Evolutionary conservation across 1,140 invertebrate species (phyloP).

Genomic region (Sesamia nonagrioides): DNA sequence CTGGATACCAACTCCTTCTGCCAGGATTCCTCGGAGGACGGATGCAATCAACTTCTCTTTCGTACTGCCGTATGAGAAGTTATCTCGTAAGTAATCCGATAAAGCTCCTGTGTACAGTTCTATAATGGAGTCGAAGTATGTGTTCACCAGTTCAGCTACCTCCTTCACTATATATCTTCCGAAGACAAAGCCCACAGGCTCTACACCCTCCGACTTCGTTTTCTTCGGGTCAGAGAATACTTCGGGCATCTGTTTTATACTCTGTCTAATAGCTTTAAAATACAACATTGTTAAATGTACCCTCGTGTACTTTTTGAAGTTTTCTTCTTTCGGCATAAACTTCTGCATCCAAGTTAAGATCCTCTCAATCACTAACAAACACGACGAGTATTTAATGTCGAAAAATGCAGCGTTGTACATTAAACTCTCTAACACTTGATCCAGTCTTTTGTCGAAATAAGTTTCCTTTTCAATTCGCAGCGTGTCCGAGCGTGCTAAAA

Average conservation of each 20-base stretch:
- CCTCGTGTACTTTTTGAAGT: conserved; percentile 61
- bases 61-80: conserved; percentile 47
- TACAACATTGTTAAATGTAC: conserved; percentile 73
- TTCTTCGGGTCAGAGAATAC: conserved; percentile 55
- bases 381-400: conserved; percentile 56
- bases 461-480: background rate
- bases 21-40: conserved; percentile 63
- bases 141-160: conserved; percentile 59
- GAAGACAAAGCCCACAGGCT: conserved; percentile 63
- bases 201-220: conserved; percentile 57
- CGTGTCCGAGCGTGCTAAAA: conserved; percentile 52
- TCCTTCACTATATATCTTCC: conserved; percentile 69
- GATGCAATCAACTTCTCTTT: conserved; percentile 51
- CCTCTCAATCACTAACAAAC: conserved; percentile 63
- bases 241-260: conserved; percentile 57
- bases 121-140: conserved; percentile 66
- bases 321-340: conserved; percentile 60
- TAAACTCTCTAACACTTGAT: conserved; percentile 51
- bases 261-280: conserved; percentile 62
- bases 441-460: background rate
- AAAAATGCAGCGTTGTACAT: conserved; percentile 69
- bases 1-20: conserved; percentile 27
- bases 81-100: conserved; percentile 49
- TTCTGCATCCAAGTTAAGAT: conserved; percentile 59
- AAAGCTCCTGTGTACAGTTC: conserved; percentile 63